Percentiles rank a stretch among this genome's conserved stretches.
These are phyloP conservation scores for Anguilla marmorata DNA, from an alignment of 2,797 vertebrate genomes.

Conservation along the genomic window DNA sequence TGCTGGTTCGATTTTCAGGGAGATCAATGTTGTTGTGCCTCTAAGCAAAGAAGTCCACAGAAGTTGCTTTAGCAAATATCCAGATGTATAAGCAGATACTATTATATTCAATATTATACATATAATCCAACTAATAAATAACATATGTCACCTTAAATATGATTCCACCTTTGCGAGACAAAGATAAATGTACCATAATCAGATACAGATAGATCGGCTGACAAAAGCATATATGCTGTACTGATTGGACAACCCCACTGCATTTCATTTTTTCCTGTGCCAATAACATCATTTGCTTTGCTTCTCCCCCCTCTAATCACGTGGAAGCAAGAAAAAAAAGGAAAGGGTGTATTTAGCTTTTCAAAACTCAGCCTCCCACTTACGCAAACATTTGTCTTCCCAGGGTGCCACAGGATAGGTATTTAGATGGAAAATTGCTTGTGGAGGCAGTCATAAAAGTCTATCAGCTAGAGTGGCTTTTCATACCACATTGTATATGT, in stretches of 20 bases:
- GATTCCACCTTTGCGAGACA: not conserved
- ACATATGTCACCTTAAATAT: not conserved
- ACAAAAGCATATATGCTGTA: not conserved
- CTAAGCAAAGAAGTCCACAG: not conserved
- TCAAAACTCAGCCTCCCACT: not conserved
- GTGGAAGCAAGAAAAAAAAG: not conserved
- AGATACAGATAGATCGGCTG: not conserved
- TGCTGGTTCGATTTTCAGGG: not conserved
- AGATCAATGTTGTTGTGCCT: not conserved
- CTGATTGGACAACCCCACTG: not conserved
- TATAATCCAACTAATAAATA: too few species aligned
- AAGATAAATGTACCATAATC: not conserved
- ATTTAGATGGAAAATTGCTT: slow-evolving; percentile 9
- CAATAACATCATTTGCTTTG: not conserved
- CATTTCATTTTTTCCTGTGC: not conserved
- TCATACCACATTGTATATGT: slow-evolving; percentile 1
- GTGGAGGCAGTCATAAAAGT: not conserved
- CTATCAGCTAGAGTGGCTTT: not conserved
- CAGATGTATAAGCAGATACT: not conserved
- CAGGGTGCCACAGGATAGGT: not conserved
- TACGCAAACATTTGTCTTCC: slow-evolving; percentile 1
- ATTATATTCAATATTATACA: not conserved
- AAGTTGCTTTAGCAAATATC: not conserved
- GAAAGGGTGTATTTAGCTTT: not conserved
- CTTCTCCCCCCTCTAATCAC: not conserved